These are phyloP conservation scores for Alosa alosa DNA, from an alignment of 2,113 vertebrate species.

Conservation along the genomic window DNA sequence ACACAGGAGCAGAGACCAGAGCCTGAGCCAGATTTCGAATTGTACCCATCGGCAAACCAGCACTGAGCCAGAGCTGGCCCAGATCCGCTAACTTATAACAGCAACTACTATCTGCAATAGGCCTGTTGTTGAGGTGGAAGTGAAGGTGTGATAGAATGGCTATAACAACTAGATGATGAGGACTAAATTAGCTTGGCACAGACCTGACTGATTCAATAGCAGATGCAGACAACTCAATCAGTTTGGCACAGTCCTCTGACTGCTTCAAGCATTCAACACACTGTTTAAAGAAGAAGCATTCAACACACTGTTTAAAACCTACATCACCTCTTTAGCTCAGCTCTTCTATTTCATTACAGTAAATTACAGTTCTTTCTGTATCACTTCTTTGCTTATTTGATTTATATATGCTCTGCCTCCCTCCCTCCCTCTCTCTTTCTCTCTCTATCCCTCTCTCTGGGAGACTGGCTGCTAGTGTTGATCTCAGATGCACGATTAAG, in stretches of 20 bases:
- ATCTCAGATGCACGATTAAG: background rate
- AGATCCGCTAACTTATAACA: too few relatives aligned
- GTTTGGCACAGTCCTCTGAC: background rate
- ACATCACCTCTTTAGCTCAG: background rate
- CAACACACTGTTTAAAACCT: background rate
- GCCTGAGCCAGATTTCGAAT: too few relatives aligned
- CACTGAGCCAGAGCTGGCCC: too few relatives aligned
- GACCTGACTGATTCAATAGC: background rate
- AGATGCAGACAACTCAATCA: background rate
- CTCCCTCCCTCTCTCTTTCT: background rate
- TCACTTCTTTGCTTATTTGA: background rate
- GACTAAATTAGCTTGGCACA: background rate
- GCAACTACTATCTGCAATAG: too few relatives aligned
- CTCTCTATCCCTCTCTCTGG: background rate
- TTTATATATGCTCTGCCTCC: background rate
- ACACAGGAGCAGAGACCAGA: background rate
- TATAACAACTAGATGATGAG: too few relatives aligned
- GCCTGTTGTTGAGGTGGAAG: too few relatives aligned
- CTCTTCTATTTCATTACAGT: background rate
- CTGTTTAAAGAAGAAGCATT: background rate
- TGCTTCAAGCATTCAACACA: background rate
- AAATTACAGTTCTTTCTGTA: background rate
- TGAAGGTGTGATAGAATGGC: too few relatives aligned
- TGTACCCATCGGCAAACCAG: too few relatives aligned
- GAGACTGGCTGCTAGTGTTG: conserved; percentile 4